Evolutionary conservation across 2,797 vertebrate species (phyloP), one percentile per base, ranked within the genome.

Genomic region (Arrhamphus sclerolepis): DNA sequence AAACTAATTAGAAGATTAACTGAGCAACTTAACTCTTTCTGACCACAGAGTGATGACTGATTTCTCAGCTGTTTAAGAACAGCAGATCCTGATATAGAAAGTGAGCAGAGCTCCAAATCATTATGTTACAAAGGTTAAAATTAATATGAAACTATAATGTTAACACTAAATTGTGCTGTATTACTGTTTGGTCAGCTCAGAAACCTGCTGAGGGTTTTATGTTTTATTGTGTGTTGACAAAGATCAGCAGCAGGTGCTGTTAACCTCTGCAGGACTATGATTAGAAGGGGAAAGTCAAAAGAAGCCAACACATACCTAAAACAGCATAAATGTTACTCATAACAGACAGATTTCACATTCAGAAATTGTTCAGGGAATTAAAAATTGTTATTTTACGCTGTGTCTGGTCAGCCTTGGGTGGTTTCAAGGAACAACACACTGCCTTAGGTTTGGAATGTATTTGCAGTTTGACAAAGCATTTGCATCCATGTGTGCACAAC

Each of bases 1-100:
- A 44, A 65, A 74, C 44, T 43, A 51, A 51, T 43, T 46, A 39
- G 47, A 58, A 55, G 31, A 10, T 51, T 38, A 26, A 6, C 38
- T 7, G 40, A 43, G 29, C 57, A 62, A 56, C 26, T 17, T 17
- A 39, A 42, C 26, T 21, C 10, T 8, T 52, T 19, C 50, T 38
- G 20, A 4, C 14, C 24, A 21, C 38, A 29, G 26, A 16, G 17
- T 3, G 22, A 42, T 16, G 13, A 42, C n/a, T 2, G 46, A 31
- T 55, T 55, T 40, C 6, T 39, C 52, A 14, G 31, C 34, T 42
- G 9, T 3, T 3, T 7, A 21, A 16, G 9, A 22, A 26, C 2
- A 3, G 14, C 28, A 2, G 19, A 46, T 14, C 13, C 7, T 40
- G 56, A 34, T 29, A 34, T 34, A 42, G 26, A 42, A 43, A 56